A percentile compares a stretch with the other conserved stretches of the same genome.
phyloP scores from a whole-genome alignment of 2,113 vertebrate species.

The Alethe castanea region DNA sequence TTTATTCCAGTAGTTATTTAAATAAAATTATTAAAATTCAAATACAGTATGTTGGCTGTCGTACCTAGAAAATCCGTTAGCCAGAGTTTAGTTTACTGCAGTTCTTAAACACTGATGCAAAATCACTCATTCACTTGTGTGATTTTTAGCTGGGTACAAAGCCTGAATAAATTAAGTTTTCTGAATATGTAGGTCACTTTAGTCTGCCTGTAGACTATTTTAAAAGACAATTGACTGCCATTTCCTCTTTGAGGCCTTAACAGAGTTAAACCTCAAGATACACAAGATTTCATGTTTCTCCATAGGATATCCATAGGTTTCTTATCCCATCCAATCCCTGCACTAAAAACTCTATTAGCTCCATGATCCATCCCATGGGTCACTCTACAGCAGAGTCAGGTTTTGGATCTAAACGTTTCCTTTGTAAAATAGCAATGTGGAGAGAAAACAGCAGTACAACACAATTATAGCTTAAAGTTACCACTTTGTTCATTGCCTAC shows the following conservation, averaged over 20 bases:
- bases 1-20: conserved; percentile 28
- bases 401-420: neutral
- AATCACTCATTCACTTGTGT: neutral
- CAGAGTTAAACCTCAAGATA: neutral
- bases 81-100: neutral
- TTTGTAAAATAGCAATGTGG: neutral
- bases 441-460: neutral
- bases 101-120: neutral
- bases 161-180: neutral
- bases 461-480: neutral
- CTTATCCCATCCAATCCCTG: neutral
- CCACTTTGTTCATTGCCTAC: neutral
- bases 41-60: neutral
- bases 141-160: neutral
- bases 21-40: conserved; percentile 4
- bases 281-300: neutral
- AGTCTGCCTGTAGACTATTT: neutral
- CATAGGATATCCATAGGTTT: neutral
- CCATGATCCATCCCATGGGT: neutral
- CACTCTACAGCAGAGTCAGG: neutral
- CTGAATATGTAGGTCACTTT: neutral
- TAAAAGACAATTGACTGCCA: neutral
- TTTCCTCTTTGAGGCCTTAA: neutral
- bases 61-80: neutral
- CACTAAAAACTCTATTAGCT: neutral